Evolutionary conservation across 2,888 invertebrate genomes (phyloP), one percentile per base, ranked within the genome.

Genomic region (Drosophila quinaria): DNA sequence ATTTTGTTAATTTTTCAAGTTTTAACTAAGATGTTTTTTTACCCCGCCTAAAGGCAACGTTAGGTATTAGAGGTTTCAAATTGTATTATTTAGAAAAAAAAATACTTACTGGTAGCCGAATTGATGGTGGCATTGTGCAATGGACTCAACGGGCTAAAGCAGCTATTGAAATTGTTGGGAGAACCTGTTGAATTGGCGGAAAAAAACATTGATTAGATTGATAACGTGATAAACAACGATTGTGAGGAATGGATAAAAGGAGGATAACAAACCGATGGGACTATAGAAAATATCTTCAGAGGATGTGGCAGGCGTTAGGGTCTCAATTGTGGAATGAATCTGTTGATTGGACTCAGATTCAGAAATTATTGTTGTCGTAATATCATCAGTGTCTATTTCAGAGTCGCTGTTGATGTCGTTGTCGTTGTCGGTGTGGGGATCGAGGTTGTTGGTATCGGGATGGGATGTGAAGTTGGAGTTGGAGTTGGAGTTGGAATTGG

Each of bases 271-370:
- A 92, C 92, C 92, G 74, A 92, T 89, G 74, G 92, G 91, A 88
- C 92, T 92, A 82, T 90, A 91, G 80, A 90, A 92, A 39, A 91
- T 79, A 72, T 92, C 92, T 81, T 92, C 92, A 64, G 91, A 81
- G 69, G 92, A 92, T 47, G 91, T 90, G 54, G 91, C 91, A 51
- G 91, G 90, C 68, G 89, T 87, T 35, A 89, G 63, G 55, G 75
- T 85, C 62, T 87, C 77, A 37, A 85, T 62, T 8, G 65, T 70
- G 70, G 81, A 67, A 37, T 49, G 77, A 29, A 41, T 17, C 25
- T 25, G 55, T 51, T 10, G 63, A 42, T 31, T 15, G 10, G 22
- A 19, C 58, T 56, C 69, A 47, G 39, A 19, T 41, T 29, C 52
- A 54, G 33, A 17, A 17, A 49, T 11, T 6, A 39, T 52, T 55